Base-by-base conservation (phyloP, 2,888 invertebrate species). In the Lysandra coridon region DNA sequence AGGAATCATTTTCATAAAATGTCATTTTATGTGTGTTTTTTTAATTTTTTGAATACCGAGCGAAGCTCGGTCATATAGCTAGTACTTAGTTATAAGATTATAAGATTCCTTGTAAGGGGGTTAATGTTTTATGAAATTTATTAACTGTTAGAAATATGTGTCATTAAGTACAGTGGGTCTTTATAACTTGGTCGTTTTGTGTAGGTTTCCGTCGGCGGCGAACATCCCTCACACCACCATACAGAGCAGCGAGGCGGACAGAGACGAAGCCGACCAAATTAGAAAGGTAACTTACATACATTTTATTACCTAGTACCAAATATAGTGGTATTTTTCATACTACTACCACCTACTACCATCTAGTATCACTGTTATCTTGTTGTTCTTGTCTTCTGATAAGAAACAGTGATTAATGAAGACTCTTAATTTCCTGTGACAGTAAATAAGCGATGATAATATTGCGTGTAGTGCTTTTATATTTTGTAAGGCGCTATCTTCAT, bases 211-310 rank as follows among this genome's bases (percentile, higher is more conserved):
- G 3, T 84, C 88, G 0, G 85, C 85, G 33, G 83, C 89, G 0
- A 92, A 90, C 77, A 94, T 94, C 81, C 90, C 94, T 0, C 92
- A 93, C 83, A 86, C 87, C 0, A 93, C 89, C 0, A 90, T 92
- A 82, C 88, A 93, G 83, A 89, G 62, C 75, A 83, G 91, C 0
- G 93, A 94, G 30, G 88, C 88, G 0, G 91, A 93, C 44, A 93
- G 94, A 17, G 96, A 96, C 44, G 96, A 96, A 75, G 95, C 96
- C 57, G 96, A 96, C 7, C 93, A 96, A 80, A 94, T 94, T 69
- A 91, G 87, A 79, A 95, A 94, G 85, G 95, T 95, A 82, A 81
- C 12, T 75, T 40, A 69, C 37, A 40, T 60, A 17, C 49, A 49
- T 10, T 49, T 49, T 49, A 49, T 49, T 49, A 62, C 17, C 62